phyloP scores from a whole-genome alignment of 92 coral and sea anemone genomes.

The Parazoanthus darwini region DNA sequence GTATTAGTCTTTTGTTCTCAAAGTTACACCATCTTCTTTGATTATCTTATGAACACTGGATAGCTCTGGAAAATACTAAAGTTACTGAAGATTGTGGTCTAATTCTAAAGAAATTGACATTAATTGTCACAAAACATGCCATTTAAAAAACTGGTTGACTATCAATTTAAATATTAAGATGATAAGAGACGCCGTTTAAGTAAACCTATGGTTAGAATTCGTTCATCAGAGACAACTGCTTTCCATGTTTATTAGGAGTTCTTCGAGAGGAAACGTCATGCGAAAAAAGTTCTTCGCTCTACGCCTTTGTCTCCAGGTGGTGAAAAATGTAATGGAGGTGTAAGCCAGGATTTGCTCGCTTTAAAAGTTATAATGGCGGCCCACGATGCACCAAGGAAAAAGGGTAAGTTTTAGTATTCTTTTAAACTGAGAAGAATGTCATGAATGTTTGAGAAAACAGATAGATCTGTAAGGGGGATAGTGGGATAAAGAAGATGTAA shows the following conservation, averaged over 20 bases:
- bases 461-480: not conserved
- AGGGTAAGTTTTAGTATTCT: not conserved
- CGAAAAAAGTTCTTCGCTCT: constrained; percentile 20
- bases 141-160: no score
- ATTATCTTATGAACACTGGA: not conserved
- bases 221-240: not conserved
- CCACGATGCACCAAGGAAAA: constrained; percentile 36
- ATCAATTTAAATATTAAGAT: no score
- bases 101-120: no score
- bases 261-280: constrained; percentile 40
- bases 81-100: not conserved
- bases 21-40: not conserved
- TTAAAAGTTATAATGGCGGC: constrained; percentile 34
- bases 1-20: not conserved
- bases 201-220: no score
- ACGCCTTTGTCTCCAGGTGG: constrained; percentile 20
- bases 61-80: not conserved
- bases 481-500: no score
- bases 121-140: no score
- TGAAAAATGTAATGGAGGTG: constrained; percentile 11
- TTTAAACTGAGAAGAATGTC: not conserved
- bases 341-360: constrained; percentile 37
- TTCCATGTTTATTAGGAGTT: constrained; percentile 8
- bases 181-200: no score
- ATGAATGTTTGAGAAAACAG: not conserved